Percentiles rank a stretch among this genome's conserved stretches.
Conservation (phyloP, 2,888 invertebrate species). For the Proisotoma minuta region DNA sequence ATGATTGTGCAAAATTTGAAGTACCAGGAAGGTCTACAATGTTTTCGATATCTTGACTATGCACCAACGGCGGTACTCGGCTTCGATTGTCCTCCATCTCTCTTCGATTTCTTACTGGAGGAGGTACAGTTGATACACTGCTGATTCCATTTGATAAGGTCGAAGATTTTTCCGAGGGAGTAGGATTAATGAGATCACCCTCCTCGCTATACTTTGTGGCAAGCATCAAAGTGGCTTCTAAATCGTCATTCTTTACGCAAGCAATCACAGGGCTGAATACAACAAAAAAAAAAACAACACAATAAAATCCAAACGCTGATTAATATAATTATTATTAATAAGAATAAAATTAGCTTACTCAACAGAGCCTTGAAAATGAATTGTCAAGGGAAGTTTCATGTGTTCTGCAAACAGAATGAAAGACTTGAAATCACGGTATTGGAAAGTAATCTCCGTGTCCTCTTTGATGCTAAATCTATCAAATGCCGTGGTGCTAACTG, state of each 20-base stretch:
- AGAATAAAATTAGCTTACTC: conserved; percentile 30
- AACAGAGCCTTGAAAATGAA: conserved; percentile 28
- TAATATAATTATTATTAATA: background rate
- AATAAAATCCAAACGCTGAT: background rate
- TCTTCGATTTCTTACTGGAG: background rate
- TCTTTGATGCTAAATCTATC: conserved; percentile 23
- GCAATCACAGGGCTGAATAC: conserved; percentile 30
- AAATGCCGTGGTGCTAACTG: conserved; percentile 39
- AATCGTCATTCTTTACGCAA: conserved; percentile 19
- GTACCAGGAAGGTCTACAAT: background rate
- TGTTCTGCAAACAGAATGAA: conserved; percentile 38
- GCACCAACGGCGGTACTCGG: conserved; percentile 1
- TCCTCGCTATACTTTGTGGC: conserved; percentile 16
- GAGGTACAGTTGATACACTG: conserved; percentile 16
- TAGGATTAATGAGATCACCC: background rate
- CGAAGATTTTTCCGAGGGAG: background rate
- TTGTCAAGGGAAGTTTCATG: conserved; percentile 31
- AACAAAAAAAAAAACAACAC: background rate
- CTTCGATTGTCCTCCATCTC: too few species aligned
- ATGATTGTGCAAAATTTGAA: background rate
- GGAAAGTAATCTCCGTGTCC: conserved; percentile 35
- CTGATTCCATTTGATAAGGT: conserved; percentile 17
- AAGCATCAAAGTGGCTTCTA: conserved; percentile 28
- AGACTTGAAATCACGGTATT: conserved; percentile 40
- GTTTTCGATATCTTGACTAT: background rate